phyloP scores from a whole-genome alignment of 1,140 invertebrate species.

The Tigriopus japonicus region DNA sequence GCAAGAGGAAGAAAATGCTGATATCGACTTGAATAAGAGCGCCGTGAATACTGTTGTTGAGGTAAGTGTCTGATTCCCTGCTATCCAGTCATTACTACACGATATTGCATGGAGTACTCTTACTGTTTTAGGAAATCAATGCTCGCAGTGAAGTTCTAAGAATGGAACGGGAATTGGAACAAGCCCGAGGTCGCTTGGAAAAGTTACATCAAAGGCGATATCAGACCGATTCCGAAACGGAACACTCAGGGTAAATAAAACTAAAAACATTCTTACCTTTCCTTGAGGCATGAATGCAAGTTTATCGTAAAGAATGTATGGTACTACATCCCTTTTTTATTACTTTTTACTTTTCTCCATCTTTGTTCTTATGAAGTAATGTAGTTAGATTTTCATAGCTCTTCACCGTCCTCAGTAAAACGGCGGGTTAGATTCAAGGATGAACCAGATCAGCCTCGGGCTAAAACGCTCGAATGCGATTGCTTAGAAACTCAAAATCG shows the following conservation, averaged over 20 bases:
- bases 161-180: slow-evolving; percentile 80
- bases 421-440: too few relatives aligned
- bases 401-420: too few relatives aligned
- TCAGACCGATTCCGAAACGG: slow-evolving; percentile 14
- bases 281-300: neutral
- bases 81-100: too few relatives aligned
- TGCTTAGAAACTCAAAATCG: too few relatives aligned
- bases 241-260: slow-evolving; percentile 12
- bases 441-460: too few relatives aligned
- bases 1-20: slow-evolving; percentile 51
- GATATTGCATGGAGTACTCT: neutral
- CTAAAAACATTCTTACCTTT: neutral
- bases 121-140: slow-evolving; percentile 62
- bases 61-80: slow-evolving; percentile 39
- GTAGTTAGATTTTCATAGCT: too few relatives aligned
- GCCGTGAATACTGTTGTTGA: slow-evolving; percentile 5
- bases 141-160: slow-evolving; percentile 63
- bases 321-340: too few relatives aligned
- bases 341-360: too few relatives aligned
- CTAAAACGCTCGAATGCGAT: too few relatives aligned
- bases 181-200: slow-evolving; percentile 64
- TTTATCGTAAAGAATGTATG: too few relatives aligned
- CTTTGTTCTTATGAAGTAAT: too few relatives aligned
- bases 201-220: slow-evolving; percentile 7
- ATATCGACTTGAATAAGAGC: slow-evolving; percentile 9